Percentiles rank a stretch among this genome's conserved stretches.
Conservation (phyloP, 2,888 invertebrate species). For the Lithophane ornitopus region DNA sequence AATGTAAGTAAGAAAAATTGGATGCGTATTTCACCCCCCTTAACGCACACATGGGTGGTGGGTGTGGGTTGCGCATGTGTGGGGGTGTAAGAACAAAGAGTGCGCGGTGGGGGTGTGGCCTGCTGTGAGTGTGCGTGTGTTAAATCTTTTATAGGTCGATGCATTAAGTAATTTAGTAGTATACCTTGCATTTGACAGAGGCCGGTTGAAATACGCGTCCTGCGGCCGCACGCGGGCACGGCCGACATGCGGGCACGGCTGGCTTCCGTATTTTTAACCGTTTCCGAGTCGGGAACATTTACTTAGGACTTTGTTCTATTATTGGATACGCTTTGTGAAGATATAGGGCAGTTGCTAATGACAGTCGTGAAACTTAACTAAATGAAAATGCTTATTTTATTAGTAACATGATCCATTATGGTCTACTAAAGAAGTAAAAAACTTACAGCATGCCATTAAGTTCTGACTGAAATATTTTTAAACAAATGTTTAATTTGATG, state of each 20-base stretch:
- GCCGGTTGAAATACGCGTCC: conserved; percentile 65
- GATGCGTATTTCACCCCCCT: conserved; percentile 80
- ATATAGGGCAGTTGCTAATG: conserved; percentile 16
- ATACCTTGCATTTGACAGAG: conserved; percentile 87
- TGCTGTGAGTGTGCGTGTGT: conserved; percentile 79
- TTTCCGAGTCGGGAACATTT: conserved; percentile 58
- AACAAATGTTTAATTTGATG: background rate
- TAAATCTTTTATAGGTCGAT: conserved; percentile 90
- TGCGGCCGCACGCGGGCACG: conserved; percentile 16
- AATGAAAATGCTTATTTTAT: background rate
- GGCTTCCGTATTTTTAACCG: conserved; percentile 63
- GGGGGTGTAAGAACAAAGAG: conserved; percentile 81
- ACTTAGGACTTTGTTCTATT: conserved; percentile 54
- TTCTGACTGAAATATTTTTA: too few relatives aligned
- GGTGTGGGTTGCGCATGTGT: conserved; percentile 79
- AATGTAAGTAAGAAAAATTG: conserved; percentile 85
- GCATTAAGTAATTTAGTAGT: conserved; percentile 90
- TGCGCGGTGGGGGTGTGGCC: conserved; percentile 79
- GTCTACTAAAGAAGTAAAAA: background rate
- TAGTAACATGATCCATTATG: background rate
- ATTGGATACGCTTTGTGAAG: conserved; percentile 30
- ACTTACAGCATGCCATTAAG: background rate
- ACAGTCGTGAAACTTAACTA: background rate
- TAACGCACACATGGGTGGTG: conserved; percentile 73
- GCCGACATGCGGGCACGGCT: conserved; percentile 4